These are phyloP conservation scores for Tychaedon coryphoeus DNA, from an alignment of 2,113 vertebrate genomes.

Conservation along the genomic window DNA sequence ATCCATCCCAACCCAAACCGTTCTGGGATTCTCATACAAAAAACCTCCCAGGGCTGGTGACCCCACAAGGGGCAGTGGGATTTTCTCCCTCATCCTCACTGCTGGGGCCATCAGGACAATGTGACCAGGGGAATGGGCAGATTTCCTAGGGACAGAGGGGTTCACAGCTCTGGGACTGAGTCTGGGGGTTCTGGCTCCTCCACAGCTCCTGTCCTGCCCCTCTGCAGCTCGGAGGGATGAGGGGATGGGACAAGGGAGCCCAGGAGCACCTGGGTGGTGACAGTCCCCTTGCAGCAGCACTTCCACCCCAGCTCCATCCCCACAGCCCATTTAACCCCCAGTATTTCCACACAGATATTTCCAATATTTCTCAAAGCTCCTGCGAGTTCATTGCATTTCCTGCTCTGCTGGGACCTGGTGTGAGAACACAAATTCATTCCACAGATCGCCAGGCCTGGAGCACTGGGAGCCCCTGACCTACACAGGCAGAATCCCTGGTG, in stretches of 20 bases:
- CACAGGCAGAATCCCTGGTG: accelerated
- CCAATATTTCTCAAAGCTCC: neutral
- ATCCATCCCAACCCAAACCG: neutral
- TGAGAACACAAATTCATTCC: neutral
- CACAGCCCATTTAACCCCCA: neutral
- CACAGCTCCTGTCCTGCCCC: neutral
- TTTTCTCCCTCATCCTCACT: neutral
- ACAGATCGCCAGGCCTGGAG: neutral
- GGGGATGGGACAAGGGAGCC: neutral
- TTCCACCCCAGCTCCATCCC: neutral
- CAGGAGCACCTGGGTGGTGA: accelerated
- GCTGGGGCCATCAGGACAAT: neutral
- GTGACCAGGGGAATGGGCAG: accelerated
- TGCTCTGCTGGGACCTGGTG: neutral
- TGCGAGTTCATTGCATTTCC: neutral
- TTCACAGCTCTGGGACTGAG: neutral
- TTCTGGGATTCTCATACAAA: neutral
- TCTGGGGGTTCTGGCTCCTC: neutral
- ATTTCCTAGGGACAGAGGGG: accelerated
- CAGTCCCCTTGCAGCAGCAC: accelerated
- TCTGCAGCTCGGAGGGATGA: accelerated
- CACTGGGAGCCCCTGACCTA: neutral
- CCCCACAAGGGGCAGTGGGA: neutral
- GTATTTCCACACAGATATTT: neutral
- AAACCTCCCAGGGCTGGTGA: accelerated